These are phyloP conservation scores for Eristalis tenax DNA, from an alignment of 2,888 invertebrate genomes.

Conservation along the genomic window DNA sequence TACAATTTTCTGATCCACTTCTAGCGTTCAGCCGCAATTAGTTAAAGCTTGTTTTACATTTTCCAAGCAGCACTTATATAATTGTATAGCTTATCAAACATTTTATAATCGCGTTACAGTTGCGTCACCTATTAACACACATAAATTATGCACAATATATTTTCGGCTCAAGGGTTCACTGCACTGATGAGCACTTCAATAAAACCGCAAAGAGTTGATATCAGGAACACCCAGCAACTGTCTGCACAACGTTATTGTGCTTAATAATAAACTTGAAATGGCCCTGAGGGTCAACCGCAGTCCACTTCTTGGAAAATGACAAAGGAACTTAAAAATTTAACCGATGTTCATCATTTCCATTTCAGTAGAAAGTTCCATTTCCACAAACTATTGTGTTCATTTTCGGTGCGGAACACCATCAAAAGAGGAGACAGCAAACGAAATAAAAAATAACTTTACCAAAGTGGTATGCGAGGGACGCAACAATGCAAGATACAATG, in stretches of 20 bases:
- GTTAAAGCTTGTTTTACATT: too few species aligned
- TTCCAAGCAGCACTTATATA: too few species aligned
- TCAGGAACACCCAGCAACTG: conserved; percentile 16
- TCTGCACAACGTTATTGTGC: conserved; percentile 38
- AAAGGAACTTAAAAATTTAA: conserved; percentile 56
- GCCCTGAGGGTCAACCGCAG: conserved; percentile 41
- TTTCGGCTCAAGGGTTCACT: conserved; percentile 14
- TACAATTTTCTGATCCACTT: too few species aligned
- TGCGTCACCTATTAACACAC: too few species aligned
- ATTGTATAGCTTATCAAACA: too few species aligned
- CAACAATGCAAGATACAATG: conserved; percentile 35
- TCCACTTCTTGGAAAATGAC: conserved; percentile 22
- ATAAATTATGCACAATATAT: not conserved
- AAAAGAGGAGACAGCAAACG: conserved; percentile 27
- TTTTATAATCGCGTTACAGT: too few species aligned
- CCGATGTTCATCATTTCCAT: conserved; percentile 67
- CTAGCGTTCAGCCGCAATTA: too few species aligned
- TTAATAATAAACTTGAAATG: conserved; percentile 62
- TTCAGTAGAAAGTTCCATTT: conserved; percentile 40
- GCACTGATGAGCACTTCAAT: conserved; percentile 18
- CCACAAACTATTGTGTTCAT: conserved; percentile 48
- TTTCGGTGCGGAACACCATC: conserved; percentile 2
- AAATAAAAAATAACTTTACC: conserved; percentile 43
- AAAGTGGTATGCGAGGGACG: conserved; percentile 8
- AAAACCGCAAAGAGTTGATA: conserved; percentile 20